Percentiles rank a stretch among this genome's conserved stretches.
These are phyloP conservation scores for Balaeniceps rex DNA, from an alignment of 2,113 vertebrate species.

Conservation along the genomic window DNA sequence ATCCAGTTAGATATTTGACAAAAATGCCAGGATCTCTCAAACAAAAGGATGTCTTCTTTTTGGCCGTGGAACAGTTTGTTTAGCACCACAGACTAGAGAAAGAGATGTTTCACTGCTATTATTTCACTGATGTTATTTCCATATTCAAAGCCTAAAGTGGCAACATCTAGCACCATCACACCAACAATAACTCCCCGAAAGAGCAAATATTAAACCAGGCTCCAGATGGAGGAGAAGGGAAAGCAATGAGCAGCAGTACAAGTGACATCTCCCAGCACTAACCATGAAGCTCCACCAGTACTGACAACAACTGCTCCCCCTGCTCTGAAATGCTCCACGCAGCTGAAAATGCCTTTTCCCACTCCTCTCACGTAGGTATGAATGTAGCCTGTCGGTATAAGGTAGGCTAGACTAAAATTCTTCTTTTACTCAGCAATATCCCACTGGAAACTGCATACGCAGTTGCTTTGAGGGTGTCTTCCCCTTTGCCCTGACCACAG, in stretches of 20 bases:
- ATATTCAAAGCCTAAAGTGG: neutral
- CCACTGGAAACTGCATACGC: neutral
- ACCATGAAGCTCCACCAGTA: accelerated
- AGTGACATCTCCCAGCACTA: neutral
- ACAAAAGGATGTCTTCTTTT: neutral
- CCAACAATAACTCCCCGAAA: neutral
- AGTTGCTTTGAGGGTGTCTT: neutral
- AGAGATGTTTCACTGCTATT: neutral
- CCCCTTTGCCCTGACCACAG: neutral
- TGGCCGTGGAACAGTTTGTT: no score
- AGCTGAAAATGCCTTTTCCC: neutral
- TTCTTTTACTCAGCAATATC: neutral
- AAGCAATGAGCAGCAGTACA: neutral
- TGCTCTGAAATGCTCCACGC: neutral
- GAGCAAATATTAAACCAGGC: neutral
- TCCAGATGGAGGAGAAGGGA: neutral
- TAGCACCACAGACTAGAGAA: neutral
- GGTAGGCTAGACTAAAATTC: neutral
- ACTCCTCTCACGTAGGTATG: accelerated
- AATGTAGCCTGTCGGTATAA: accelerated
- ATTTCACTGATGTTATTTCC: neutral
- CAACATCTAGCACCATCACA: neutral
- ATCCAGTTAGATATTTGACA: neutral
- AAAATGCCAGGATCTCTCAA: neutral
- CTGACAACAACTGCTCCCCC: neutral